Conservation (phyloP, 2,888 invertebrate species). For the Euphydryas editha region DNA sequence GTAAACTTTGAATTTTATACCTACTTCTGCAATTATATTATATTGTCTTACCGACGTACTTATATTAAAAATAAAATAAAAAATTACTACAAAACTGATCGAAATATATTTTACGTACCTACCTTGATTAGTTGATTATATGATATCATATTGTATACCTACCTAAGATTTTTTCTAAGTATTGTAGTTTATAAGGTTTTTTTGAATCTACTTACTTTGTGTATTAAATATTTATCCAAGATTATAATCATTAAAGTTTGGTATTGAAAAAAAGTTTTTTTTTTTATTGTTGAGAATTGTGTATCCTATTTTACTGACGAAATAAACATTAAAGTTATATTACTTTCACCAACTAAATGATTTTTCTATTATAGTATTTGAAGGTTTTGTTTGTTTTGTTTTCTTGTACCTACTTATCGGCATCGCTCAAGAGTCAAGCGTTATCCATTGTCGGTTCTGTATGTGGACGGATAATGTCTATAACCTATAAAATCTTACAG, state of each 20-base stretch:
- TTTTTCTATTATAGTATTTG: too few species aligned
- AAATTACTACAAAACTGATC: not conserved
- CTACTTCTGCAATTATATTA: not conserved
- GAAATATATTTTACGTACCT: not conserved
- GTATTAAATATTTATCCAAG: constrained; percentile 25
- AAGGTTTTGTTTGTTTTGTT: too few species aligned
- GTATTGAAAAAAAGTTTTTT: constrained; percentile 39
- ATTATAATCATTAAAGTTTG: constrained; percentile 50
- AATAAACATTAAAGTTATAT: not conserved
- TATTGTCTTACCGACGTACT: not conserved
- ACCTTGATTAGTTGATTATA: too few species aligned
- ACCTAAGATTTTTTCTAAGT: constrained; percentile 54
- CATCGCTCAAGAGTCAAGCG: too few species aligned
- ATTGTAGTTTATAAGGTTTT: constrained; percentile 62
- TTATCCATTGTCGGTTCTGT: too few species aligned
- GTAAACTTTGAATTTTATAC: too few species aligned
- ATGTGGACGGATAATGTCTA: too few species aligned
- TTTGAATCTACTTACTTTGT: constrained; percentile 52
- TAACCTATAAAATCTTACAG: too few species aligned
- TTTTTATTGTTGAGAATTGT: too few species aligned
- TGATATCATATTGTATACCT: not conserved
- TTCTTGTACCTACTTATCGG: too few species aligned
- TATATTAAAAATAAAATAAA: not conserved
- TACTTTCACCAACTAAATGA: too few species aligned
- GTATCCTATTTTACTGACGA: not conserved